These are phyloP conservation scores for Hetaerina americana DNA, from an alignment of 1,140 invertebrate genomes.

Conservation along the genomic window DNA sequence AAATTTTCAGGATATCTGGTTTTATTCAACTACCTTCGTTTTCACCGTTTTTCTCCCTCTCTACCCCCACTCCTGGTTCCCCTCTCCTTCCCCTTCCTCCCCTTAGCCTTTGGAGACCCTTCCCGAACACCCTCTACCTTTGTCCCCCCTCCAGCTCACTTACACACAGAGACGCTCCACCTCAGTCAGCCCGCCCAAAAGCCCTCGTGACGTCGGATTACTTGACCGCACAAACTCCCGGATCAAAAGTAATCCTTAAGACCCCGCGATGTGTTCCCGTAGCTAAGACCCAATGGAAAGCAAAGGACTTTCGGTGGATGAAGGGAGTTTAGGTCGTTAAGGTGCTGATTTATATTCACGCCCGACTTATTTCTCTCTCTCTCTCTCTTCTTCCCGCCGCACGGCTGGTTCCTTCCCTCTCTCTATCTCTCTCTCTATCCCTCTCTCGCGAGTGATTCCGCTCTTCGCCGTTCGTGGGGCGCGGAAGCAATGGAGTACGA, in stretches of 20 bases:
- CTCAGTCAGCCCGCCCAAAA: background rate
- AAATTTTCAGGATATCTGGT: too few species aligned
- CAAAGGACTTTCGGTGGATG: background rate
- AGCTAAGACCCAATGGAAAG: background rate
- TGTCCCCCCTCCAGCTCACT: background rate
- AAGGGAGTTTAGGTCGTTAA: background rate
- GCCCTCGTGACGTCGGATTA: background rate
- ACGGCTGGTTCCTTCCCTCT: too few species aligned
- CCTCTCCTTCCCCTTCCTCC: background rate
- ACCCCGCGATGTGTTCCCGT: background rate
- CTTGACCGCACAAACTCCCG: background rate
- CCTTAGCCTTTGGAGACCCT: background rate
- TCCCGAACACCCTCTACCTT: background rate
- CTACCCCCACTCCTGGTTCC: background rate
- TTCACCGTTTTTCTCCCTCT: background rate
- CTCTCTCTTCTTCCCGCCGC: too few species aligned
- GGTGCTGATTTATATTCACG: background rate
- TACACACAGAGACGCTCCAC: background rate
- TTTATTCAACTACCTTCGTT: too few species aligned
- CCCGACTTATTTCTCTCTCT: background rate
- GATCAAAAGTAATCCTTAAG: background rate
- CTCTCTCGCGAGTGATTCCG: too few species aligned
- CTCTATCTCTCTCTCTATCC: too few species aligned
- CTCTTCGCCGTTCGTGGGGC: too few species aligned
- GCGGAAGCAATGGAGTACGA: too few species aligned